Percentiles rank a stretch among this genome's conserved stretches.
These are phyloP conservation scores for Microcebus lehilahytsara DNA, from an alignment of 2,113 vertebrate genomes.

Conservation along the genomic window DNA sequence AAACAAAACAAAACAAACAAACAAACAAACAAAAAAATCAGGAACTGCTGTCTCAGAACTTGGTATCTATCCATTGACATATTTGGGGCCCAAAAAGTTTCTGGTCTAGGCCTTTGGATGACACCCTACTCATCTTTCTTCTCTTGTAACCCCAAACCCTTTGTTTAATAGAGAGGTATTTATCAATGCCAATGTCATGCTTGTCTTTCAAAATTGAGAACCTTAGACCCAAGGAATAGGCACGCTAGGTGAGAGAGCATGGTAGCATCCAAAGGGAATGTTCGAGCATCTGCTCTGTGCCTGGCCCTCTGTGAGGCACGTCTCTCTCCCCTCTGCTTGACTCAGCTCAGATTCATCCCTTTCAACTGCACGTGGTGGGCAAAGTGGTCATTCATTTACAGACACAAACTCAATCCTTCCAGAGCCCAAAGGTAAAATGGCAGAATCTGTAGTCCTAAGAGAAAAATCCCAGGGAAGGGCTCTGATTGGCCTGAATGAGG, in stretches of 20 bases:
- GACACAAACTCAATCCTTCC: background rate
- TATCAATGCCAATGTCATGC: background rate
- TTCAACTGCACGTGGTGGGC: background rate
- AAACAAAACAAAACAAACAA: no score
- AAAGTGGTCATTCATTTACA: background rate
- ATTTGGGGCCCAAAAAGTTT: background rate
- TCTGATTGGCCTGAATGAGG: background rate
- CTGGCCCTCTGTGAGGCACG: background rate
- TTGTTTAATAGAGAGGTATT: background rate
- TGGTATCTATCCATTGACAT: background rate
- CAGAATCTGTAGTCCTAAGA: background rate
- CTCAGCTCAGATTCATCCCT: background rate
- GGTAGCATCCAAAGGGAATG: background rate
- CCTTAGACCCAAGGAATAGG: background rate
- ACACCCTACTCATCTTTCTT: background rate
- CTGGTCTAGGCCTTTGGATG: background rate
- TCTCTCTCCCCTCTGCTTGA: background rate
- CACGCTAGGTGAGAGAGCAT: background rate
- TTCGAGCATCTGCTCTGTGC: background rate
- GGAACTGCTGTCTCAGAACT: background rate
- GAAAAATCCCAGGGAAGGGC: background rate
- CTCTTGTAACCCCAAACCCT: background rate
- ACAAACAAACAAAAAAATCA: background rate
- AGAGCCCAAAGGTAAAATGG: background rate
- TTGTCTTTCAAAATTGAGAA: background rate